Percentiles rank a stretch among this genome's conserved stretches.
Conservation (phyloP, 2,113 vertebrate species). For the Stegastes partitus region DNA sequence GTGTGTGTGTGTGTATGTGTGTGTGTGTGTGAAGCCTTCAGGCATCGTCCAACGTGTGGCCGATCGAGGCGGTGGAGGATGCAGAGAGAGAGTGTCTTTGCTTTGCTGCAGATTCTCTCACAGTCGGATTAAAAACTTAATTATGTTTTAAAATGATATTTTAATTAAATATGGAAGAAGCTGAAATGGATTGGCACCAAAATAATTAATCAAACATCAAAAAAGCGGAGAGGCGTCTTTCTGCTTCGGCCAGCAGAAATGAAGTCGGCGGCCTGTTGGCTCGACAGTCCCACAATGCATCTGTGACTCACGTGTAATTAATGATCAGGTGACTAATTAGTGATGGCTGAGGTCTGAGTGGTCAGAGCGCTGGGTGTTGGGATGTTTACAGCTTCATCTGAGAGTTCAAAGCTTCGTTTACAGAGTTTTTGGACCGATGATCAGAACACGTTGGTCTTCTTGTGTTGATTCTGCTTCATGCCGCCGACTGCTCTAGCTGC, state of each 20-base stretch:
- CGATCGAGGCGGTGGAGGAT: too few species aligned
- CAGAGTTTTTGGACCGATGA: too few species aligned
- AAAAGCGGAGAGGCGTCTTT: conserved; percentile 85
- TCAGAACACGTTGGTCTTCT: too few species aligned
- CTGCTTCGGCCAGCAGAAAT: conserved; percentile 91
- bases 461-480: too few species aligned
- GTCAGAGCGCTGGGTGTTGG: too few species aligned
- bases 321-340: conserved; percentile 35
- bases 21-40: conserved; percentile 23
- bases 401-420: background rate
- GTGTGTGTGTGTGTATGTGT: conserved; percentile 22
- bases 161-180: conserved; percentile 99
- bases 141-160: conserved; percentile 99
- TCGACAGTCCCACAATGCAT: conserved; percentile 36
- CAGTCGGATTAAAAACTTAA: conserved; percentile 95
- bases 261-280: conserved; percentile 88
- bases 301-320: conserved; percentile 21
- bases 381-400: too few species aligned
- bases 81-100: conserved; percentile 46
- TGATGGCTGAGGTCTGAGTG: background rate
- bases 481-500: too few species aligned
- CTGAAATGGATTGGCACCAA: conserved; percentile 97
- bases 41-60: conserved; percentile 70
- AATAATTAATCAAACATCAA: conserved; percentile 98
- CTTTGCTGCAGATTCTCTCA: conserved; percentile 82